Percentiles rank a stretch among this genome's conserved stretches.
Evolutionary conservation across 2,888 invertebrate genomes (phyloP).

Genomic region (Disparrhopalites patrizii): DNA sequence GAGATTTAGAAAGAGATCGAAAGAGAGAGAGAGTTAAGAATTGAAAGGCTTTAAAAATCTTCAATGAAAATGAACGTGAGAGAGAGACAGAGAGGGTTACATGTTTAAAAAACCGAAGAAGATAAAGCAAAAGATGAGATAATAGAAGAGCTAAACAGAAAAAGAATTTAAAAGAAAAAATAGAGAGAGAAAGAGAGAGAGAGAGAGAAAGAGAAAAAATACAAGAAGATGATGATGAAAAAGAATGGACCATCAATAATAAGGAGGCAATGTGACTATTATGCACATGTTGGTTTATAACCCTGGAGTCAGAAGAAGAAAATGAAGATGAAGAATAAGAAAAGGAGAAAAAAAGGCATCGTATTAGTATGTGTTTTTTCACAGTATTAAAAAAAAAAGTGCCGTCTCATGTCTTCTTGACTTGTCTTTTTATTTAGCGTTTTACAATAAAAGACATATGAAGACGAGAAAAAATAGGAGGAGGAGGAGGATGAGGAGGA

Average conservation of each 20-base stretch:
- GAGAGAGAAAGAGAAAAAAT: neutral
- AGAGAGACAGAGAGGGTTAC: neutral
- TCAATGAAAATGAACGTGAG: neutral
- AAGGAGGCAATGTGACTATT: too few relatives aligned
- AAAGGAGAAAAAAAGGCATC: too few relatives aligned
- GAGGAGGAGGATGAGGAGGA: too few relatives aligned
- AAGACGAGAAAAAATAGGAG: too few relatives aligned
- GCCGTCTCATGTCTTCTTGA: conserved; percentile 13
- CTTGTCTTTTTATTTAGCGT: conserved; percentile 4
- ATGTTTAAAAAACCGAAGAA: conserved; percentile 5
- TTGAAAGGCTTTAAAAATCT: neutral
- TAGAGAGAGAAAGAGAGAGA: neutral
- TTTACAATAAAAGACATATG: neutral
- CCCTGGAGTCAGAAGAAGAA: too few relatives aligned
- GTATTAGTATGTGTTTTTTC: too few relatives aligned
- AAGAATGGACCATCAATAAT: conserved; percentile 16
- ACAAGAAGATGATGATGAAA: conserved; percentile 7
- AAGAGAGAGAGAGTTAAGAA: neutral
- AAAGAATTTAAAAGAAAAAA: neutral
- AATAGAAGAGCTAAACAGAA: neutral
- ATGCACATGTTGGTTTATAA: too few relatives aligned
- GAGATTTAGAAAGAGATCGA: neutral
- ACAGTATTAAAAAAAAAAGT: conserved; percentile 6
- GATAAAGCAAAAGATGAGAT: neutral
- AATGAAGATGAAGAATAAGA: too few relatives aligned